Percentiles rank a stretch among this genome's conserved stretches.
Evolutionary conservation across 2,113 vertebrate species (phyloP).

Genomic region (Pithys albifrons): DNA sequence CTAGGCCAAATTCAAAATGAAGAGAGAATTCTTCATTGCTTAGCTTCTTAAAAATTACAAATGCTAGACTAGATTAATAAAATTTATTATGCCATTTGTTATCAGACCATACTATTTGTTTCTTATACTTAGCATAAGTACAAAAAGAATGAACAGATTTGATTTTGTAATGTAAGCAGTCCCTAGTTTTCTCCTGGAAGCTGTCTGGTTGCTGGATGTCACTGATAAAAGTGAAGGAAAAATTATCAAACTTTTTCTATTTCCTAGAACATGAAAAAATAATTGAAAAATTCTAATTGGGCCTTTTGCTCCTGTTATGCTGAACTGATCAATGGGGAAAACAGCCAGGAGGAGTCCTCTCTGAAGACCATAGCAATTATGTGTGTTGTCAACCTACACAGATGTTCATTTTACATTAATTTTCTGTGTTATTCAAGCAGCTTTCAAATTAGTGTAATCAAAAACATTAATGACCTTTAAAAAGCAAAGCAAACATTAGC

Average conservation of each 20-base stretch:
- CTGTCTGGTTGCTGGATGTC: neutral
- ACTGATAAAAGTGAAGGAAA: neutral
- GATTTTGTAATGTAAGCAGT: neutral
- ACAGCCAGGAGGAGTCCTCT: neutral
- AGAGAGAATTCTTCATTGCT: neutral
- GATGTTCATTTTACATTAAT: neutral
- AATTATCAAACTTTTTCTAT: neutral
- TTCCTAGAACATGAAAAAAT: neutral
- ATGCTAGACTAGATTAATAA: neutral
- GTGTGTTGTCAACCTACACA: neutral
- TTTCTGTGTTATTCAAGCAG: neutral
- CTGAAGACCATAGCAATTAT: neutral
- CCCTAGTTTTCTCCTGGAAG: neutral
- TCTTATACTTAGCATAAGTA: neutral
- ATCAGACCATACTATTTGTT: neutral
- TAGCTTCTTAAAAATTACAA: neutral
- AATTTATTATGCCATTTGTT: rapidly evolving
- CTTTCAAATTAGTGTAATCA: slow-evolving; percentile 8
- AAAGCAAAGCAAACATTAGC: neutral
- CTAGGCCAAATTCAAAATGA: neutral
- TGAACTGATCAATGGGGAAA: neutral
- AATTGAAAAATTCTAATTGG: neutral
- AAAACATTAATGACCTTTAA: neutral
- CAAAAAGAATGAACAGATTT: neutral
- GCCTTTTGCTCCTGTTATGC: neutral